phyloP scores from a whole-genome alignment of 2,113 vertebrate species.

The Fregetta grallaria region DNA sequence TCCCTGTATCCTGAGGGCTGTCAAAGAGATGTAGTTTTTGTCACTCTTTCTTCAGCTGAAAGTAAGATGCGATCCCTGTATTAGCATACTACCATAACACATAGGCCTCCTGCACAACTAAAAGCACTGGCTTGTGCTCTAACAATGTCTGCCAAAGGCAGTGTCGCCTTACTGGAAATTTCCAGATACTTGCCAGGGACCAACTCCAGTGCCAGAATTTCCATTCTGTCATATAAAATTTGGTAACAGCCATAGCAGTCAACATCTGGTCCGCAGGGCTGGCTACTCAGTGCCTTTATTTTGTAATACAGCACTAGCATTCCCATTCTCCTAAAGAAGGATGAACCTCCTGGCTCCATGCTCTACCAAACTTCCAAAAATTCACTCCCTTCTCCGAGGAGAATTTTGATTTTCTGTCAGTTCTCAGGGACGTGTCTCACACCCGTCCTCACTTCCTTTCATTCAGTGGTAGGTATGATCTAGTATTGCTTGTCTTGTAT shows the following conservation, averaged over 20 bases:
- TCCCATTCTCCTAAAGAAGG: not conserved
- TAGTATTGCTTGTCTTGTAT: not conserved
- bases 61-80: not conserved
- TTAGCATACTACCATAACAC: not conserved
- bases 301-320: not conserved
- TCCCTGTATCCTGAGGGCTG: not conserved
- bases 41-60: not conserved
- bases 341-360: not conserved
- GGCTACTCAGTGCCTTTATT: not conserved
- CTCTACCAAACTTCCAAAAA: not conserved
- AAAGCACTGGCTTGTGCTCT: not conserved
- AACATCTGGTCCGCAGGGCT: not conserved
- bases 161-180: not conserved
- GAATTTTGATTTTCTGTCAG: not conserved
- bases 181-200: not conserved
- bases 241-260: not conserved
- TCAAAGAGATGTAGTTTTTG: not conserved
- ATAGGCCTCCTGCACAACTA: not conserved
- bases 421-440: not conserved
- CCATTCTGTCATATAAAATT: not conserved
- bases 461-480: rapidly evolving
- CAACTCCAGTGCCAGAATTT: not conserved
- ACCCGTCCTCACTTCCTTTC: not conserved
- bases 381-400: not conserved
- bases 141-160: not conserved